Conservation (phyloP, 2,797 vertebrate genomes). For the Sebastes wilsoni region DNA sequence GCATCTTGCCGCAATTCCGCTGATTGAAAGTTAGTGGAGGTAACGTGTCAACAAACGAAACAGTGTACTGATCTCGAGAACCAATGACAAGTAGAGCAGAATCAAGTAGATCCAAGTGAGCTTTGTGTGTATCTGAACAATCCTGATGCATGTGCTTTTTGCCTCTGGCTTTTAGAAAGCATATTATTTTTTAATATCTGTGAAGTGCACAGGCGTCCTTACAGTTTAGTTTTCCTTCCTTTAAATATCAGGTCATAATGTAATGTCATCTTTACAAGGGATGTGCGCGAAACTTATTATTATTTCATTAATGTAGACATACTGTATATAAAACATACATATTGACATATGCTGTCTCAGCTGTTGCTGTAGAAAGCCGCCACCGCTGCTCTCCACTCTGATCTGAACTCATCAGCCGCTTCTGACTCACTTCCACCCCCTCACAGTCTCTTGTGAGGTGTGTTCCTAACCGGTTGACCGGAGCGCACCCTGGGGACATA, state of each 20-base stretch:
- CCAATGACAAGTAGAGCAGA: background rate
- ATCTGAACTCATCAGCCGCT: background rate
- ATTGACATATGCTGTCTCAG: background rate
- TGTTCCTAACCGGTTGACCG: too few species aligned
- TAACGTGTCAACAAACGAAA: background rate
- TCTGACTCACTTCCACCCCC: background rate
- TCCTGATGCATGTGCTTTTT: background rate
- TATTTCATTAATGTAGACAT: too few species aligned
- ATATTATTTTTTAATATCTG: background rate
- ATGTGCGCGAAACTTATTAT: background rate
- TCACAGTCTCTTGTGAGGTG: background rate
- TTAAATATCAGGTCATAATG: conserved; percentile 11
- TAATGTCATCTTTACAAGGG: background rate
- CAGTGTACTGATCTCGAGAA: background rate
- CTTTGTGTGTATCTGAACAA: background rate
- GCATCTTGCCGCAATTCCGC: background rate
- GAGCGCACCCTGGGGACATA: too few species aligned
- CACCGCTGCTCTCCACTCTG: background rate
- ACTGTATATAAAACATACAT: background rate
- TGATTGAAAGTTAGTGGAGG: background rate
- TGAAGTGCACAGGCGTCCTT: background rate
- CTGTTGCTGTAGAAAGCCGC: background rate
- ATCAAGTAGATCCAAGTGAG: background rate
- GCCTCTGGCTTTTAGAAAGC: background rate
- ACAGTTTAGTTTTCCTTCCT: background rate